Base-by-base conservation (phyloP, 2,113 vertebrate species). In the Conger conger region DNA sequence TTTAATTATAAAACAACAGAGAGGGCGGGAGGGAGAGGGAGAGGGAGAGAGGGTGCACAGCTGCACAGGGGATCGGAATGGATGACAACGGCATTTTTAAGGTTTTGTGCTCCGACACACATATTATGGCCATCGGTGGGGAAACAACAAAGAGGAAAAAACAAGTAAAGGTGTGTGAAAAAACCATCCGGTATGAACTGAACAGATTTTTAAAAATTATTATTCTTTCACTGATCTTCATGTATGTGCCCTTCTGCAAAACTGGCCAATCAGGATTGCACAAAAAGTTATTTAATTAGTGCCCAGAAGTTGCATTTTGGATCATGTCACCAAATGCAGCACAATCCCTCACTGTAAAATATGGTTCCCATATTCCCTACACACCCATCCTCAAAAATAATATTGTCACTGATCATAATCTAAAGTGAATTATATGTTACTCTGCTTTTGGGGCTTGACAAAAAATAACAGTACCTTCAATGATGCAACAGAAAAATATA, bases 1-100 rank as follows among this genome's bases (percentile, higher is more conserved):
- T 95, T 96, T 96, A 93, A 96, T 97, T 95, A 95, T 94, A 93
- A 97, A 97, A 97, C 95, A 96, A 96, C 93, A 96, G 94, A 11
- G 81, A n/a, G 40, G 33, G 81, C 90, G 86, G 30, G 79, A 33
- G n/a, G n/a, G 94, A 11, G 81, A 23, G 42, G 30, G 81, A 91
- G 85, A 23, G 79, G 23, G 80, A 86, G 86, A 42, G 79, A 84
- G 76, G 91, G 93, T 87, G 90, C 91, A 88, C 92, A 89, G 92
- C 94, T 94, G 90, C 89, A 84, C 89, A 90, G 92, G 94, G 92
- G 84, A 92, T 91, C n/a, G 93, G 95, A 97, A 96, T 91, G 91
- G 95, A 97, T 97, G 97, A 97, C 94, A 93, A 86, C 91, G 93
- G 95, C 96, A 95, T 94, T 97, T 97, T 95, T 93, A 91, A 90